phyloP scores from a whole-genome alignment of 2,113 vertebrate species.

The Ailuropoda melanoleuca region DNA sequence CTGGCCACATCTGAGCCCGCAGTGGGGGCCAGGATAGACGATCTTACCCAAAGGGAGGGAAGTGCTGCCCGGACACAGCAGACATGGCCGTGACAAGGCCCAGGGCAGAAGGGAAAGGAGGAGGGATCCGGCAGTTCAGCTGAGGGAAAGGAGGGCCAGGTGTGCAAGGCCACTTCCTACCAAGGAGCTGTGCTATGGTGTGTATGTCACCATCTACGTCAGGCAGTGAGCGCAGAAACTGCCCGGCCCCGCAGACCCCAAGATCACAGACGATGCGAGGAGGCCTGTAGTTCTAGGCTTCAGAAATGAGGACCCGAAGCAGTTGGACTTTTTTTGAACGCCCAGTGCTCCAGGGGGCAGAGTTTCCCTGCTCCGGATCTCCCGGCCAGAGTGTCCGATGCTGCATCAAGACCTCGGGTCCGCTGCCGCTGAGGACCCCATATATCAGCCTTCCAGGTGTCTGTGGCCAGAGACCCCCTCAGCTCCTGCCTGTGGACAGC shows the following conservation, averaged over 20 bases:
- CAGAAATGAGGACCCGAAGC: not conserved
- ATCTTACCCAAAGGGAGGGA: too few relatives aligned
- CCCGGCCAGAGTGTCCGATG: rapidly evolving
- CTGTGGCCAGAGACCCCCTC: not conserved
- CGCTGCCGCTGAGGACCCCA: not conserved
- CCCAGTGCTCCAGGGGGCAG: too few relatives aligned
- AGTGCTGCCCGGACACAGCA: rapidly evolving
- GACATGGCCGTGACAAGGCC: not conserved
- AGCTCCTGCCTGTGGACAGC: not conserved
- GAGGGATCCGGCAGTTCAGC: not conserved
- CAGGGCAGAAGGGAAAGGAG: not conserved
- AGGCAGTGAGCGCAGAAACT: not conserved
- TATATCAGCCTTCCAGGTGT: not conserved
- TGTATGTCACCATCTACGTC: not conserved
- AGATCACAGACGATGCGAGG: not conserved
- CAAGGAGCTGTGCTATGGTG: not conserved
- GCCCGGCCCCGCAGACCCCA: not conserved
- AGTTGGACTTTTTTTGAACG: not conserved
- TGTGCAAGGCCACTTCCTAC: not conserved
- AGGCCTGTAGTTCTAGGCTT: not conserved
- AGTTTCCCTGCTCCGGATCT: not conserved
- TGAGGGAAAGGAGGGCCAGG: not conserved
- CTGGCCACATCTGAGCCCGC: not conserved
- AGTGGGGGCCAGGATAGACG: not conserved
- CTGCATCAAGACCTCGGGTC: not conserved